Conservation (phyloP, 2,113 vertebrate species). For the Sitta europaea region DNA sequence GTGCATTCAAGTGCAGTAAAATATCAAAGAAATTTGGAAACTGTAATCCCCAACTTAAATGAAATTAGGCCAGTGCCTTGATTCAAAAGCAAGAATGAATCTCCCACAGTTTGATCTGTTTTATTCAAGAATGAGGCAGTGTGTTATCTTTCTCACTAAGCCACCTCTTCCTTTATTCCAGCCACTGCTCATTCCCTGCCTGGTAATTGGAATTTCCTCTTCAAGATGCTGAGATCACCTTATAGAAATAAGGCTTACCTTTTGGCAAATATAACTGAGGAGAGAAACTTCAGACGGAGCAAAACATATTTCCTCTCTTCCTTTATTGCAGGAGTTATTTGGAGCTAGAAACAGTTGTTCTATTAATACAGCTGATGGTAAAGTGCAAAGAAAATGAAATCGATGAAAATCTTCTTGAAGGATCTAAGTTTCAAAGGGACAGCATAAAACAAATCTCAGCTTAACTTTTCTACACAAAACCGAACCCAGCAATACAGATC, state of each 20-base stretch:
- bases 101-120: not conserved
- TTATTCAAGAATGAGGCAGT: not conserved
- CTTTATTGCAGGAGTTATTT: slow-evolving; percentile 1
- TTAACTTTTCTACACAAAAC: not conserved
- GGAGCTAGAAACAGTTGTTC: not conserved
- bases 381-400: slow-evolving; percentile 18
- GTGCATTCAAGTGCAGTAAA: not conserved
- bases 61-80: not conserved
- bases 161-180: not conserved
- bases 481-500: not conserved
- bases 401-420: slow-evolving; percentile 5
- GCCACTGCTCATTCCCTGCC: not conserved
- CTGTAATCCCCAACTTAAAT: not conserved
- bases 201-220: not conserved
- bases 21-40: not conserved
- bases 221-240: not conserved
- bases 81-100: not conserved
- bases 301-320: not conserved
- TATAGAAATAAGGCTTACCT: not conserved
- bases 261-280: not conserved
- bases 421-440: slow-evolving; percentile 8
- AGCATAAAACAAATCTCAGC: not conserved
- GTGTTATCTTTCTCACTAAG: not conserved
- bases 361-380: not conserved
- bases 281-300: not conserved